A percentile compares a stretch with the other conserved stretches of the same genome.
These are phyloP conservation scores for Carterocephalus palaemon DNA, from an alignment of 2,888 invertebrate genomes.

Conservation along the genomic window DNA sequence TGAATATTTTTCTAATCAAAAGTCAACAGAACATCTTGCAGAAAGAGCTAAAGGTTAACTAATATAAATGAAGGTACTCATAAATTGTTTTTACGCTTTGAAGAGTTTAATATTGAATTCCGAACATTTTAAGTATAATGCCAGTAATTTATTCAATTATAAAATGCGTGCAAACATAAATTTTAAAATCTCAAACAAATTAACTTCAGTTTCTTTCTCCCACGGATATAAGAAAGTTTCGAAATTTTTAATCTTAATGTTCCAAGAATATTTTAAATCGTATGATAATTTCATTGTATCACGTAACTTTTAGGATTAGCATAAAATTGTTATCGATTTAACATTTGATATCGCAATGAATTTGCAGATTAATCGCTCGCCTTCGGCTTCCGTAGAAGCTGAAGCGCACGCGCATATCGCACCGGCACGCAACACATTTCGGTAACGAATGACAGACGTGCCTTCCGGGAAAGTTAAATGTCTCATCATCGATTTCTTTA, in stretches of 20 bases:
- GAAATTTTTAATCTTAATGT: no score
- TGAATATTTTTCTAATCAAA: no score
- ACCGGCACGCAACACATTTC: conserved; percentile 44
- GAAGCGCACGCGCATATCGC: conserved; percentile 53
- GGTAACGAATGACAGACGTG: conserved; percentile 49
- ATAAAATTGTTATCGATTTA: conserved; percentile 25
- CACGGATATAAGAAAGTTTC: no score
- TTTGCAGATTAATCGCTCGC: conserved; percentile 34
- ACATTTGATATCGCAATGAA: conserved; percentile 19
- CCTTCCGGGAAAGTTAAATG: conserved; percentile 52
- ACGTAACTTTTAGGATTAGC: conserved; percentile 27
- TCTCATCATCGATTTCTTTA: conserved; percentile 24
- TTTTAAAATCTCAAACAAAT: no score
- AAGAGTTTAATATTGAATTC: no score
- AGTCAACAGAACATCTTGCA: neutral
- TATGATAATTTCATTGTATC: conserved; percentile 16
- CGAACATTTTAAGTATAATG: no score
- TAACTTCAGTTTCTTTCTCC: no score
- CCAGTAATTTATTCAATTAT: no score
- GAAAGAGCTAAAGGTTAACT: conserved; percentile 3
- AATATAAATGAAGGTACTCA: no score
- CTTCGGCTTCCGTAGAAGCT: conserved; percentile 64
- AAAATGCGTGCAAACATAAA: no score
- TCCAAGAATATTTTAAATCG: conserved; percentile 1
- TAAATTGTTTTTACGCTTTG: no score